Evolutionary conservation across 2,888 invertebrate genomes (phyloP), one percentile per base, ranked within the genome.

Genomic region (Metellina segmentata): DNA sequence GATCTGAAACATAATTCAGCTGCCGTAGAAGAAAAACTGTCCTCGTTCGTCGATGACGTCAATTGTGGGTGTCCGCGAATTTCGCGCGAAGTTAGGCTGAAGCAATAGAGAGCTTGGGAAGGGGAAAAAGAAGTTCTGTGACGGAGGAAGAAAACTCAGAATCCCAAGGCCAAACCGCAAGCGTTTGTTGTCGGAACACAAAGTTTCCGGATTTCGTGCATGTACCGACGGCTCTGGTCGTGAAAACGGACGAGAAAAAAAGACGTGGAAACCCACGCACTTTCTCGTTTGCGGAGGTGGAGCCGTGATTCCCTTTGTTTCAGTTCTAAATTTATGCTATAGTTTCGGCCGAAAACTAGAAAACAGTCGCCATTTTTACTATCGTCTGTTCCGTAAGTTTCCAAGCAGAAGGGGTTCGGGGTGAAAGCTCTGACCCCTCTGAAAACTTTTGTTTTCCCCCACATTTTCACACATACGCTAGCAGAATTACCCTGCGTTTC

Each of bases 31-130:
- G 75, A 11, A 53, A 78, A 86, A 77, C 48, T 9, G 48, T 34
- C n/a, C 74, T 48, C 49, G 79, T 81, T 72, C 13, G 79, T 81
- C 88, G 88, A 88, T 88, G 88, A 88, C 88, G 88, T 88, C 88
- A 88, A 75, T 69, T 75, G 81, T 81, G 74, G 88, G 81, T 52
- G 78, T 48, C n/a, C 61, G 53, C 52, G 52, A 85, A 72, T 79
- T 79, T 79, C 61, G 79, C 79, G 82, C 70, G 51, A 20, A 11
- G 48, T 51, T 49, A 16, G n/a, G 16, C 5, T 51, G 81, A 19
- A 81, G 61, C 8, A 53, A 69, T 48, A 69, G 69, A 81, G 48
- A 69, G 61, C 48, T 53, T 51, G n/a, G 34, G 34, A 4, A 34
- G 34, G 34, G 19, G 9, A 34, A 9, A n/a, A 34, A 9, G 34